Conservation (phyloP, 2,797 vertebrate species). For the Poeciliopsis gracilis region DNA sequence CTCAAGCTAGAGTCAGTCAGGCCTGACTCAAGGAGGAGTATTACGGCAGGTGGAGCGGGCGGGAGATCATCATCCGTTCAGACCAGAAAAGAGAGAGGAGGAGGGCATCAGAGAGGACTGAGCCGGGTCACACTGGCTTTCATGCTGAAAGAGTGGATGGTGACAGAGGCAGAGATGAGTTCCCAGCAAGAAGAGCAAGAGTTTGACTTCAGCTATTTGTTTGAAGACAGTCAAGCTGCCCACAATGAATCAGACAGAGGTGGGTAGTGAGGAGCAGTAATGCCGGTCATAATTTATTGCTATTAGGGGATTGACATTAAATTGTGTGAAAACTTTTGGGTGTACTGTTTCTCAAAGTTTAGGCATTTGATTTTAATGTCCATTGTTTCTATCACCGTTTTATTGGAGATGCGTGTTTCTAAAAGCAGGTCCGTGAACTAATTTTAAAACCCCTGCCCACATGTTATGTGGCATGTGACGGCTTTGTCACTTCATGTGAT, state of each 20-base stretch:
- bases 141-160: constrained; percentile 4
- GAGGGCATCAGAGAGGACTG: constrained; percentile 41
- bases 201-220: constrained; percentile 90
- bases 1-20: constrained; percentile 56
- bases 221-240: constrained; percentile 85
- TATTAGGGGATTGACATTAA: not conserved
- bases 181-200: constrained; percentile 83
- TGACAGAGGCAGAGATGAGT: constrained; percentile 78
- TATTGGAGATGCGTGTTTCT: constrained; percentile 20
- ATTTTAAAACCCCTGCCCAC: constrained; percentile 72
- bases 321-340: not conserved
- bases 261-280: constrained; percentile 27
- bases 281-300: not conserved
- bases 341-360: not conserved
- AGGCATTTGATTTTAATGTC: not conserved
- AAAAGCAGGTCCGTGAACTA: constrained; percentile 70
- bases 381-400: not conserved
- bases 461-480: constrained; percentile 67
- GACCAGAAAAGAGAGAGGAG: constrained; percentile 39
- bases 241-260: constrained; percentile 71
- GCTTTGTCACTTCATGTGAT: constrained; percentile 76
- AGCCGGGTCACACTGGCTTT: constrained; percentile 16
- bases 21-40: constrained; percentile 63
- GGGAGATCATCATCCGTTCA: constrained; percentile 53
- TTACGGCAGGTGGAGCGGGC: constrained; percentile 59